phyloP scores from a whole-genome alignment of 2,113 vertebrate species.

The Lagenorhynchus albirostris region DNA sequence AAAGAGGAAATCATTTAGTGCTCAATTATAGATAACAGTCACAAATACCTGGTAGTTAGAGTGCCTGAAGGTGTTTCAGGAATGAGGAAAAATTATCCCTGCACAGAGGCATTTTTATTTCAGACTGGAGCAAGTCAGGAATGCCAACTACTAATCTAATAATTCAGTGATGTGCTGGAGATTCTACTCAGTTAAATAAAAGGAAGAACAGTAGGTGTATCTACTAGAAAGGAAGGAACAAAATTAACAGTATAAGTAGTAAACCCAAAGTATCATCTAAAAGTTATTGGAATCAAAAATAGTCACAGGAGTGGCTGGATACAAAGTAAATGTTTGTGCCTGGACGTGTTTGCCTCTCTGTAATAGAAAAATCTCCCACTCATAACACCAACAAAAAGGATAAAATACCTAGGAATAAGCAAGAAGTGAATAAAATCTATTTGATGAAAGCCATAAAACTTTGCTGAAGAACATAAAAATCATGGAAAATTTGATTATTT shows the following conservation, averaged over 20 bases:
- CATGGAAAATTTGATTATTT: neutral
- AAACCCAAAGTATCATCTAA: neutral
- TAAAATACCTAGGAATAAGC: neutral
- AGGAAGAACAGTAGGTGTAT: neutral
- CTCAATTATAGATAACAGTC: rapidly evolving
- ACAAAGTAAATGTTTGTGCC: neutral
- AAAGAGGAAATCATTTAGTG: rapidly evolving
- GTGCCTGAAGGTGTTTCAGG: too few relatives aligned
- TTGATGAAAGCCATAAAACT: neutral
- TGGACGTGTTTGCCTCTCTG: neutral
- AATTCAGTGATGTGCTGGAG: neutral
- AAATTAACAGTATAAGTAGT: neutral
- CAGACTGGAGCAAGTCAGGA: neutral
- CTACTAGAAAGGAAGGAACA: neutral
- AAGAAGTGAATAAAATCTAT: too few relatives aligned
- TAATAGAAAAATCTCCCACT: neutral
- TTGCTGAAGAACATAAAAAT: neutral
- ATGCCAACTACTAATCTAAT: neutral
- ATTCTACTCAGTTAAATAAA: neutral
- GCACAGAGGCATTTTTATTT: neutral
- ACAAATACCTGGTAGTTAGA: rapidly evolving
- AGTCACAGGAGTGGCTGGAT: neutral
- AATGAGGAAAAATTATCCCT: neutral
- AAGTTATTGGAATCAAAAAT: neutral
- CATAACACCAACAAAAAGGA: too few relatives aligned